Conservation (phyloP, 1,140 invertebrate genomes). For the Pollicipes pollicipes region DNA sequence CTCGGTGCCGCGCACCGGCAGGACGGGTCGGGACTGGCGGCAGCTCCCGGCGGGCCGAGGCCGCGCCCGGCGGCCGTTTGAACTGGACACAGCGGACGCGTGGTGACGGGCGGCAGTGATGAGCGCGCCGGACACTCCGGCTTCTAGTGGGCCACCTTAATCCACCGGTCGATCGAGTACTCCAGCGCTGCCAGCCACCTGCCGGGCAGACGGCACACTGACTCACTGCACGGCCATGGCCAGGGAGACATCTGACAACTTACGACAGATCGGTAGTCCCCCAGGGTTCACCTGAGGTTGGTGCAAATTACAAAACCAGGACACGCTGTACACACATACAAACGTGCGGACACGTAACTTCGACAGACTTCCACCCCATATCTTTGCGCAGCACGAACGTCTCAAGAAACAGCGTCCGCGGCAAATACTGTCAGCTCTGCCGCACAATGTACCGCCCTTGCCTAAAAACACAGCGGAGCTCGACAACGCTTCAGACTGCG, state of each 20-base stretch:
- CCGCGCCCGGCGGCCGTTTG: background rate
- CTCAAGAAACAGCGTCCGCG: no score
- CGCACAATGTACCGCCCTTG: no score
- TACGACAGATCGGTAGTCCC: no score
- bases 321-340: background rate
- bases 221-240: background rate
- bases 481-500: constrained; percentile 5
- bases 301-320: background rate
- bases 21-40: no score
- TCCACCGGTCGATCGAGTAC: constrained; percentile 90
- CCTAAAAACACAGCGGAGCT: constrained; percentile 5
- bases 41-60: no score
- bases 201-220: constrained; percentile 27
- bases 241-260: no score
- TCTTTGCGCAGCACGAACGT: background rate
- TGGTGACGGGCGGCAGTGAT: background rate
- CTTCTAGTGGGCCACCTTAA: constrained; percentile 42
- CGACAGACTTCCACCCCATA: constrained; percentile 5
- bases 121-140: no score
- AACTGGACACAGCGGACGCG: background rate
- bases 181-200: constrained; percentile 87
- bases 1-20: no score
- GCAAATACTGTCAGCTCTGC: no score
- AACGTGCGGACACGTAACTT: background rate
- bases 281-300: background rate